Evolutionary conservation across 2,888 invertebrate species (phyloP), one percentile per base, ranked within the genome.

Genomic region (Drosophila phalerata): DNA sequence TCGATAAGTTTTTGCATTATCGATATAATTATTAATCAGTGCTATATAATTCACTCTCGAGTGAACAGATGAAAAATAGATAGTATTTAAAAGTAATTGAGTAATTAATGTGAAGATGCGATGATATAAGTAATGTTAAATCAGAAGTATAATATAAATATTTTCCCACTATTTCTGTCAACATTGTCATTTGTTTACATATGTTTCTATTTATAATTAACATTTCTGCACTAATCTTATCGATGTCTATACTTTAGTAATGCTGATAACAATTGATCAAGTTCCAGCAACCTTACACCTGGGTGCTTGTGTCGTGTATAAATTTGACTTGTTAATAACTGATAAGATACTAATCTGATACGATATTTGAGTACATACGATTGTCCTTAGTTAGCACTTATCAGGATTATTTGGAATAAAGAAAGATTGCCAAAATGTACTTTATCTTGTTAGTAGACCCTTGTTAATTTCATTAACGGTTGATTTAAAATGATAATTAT

Each of bases 151-250:
- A 8, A 28, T 28, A 28, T 28, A 28, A 28, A 28, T 28, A 6
- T 37, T 8, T 22, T 3, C 13, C 11, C 43, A 8, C 3, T 19
- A 10, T 13, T 5, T 13, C 22, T 22, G 22, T 43, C 22, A 13
- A 3, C 6, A 13, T 22, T 43, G 13, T 6, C 6, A 8, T 43
- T 43, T 43, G 22, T 43, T 55, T 30, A 32, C 30, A 55, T 43
- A 32, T 32, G 42, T 55, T 22, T 22, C 19, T 11, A 9, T 30
- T 32, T 43, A 19, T 42, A 30, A 42, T 19, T 9, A 10, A 9
- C 2, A 28, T 65, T 45, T 6, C 1, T 37, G 8, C 37, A 8
- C 11, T 53, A 55, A 69, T 71, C 71, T 71, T 51, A 69, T 69
- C 71, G 55, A 34, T 38, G 32, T 3, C 22, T 0, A 15, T 30